A percentile compares a stretch with the other conserved stretches of the same genome.
Evolutionary conservation across 2,113 vertebrate species (phyloP).

Genomic region (Ellobius talpinus): DNA sequence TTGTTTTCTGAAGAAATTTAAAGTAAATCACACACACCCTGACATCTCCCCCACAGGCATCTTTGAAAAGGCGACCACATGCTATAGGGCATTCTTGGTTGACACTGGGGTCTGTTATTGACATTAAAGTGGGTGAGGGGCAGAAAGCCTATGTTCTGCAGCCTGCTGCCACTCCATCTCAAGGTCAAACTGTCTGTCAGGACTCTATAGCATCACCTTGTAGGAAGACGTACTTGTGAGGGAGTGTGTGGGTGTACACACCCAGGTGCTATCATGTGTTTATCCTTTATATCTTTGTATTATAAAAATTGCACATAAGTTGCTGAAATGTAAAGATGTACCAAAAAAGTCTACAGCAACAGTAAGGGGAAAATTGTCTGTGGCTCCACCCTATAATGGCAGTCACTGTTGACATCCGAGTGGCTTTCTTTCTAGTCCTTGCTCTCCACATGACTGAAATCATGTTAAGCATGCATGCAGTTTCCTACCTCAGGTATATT

Average conservation of each 20-base stretch:
- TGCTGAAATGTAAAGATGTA: neutral
- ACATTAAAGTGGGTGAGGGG: neutral
- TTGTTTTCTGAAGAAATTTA: constrained; percentile 38
- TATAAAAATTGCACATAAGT: constrained; percentile 45
- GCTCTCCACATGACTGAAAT: neutral
- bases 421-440: neutral
- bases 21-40: constrained; percentile 61
- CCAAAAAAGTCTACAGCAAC: neutral
- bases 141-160: neutral
- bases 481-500: neutral
- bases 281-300: constrained; percentile 10
- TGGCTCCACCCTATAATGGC: neutral
- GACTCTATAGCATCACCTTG: neutral
- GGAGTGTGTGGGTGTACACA: neutral
- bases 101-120: neutral
- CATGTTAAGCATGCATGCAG: neutral
- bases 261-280: neutral
- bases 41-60: constrained; percentile 50
- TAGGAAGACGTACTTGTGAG: neutral
- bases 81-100: neutral
- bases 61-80: constrained; percentile 21
- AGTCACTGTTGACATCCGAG: neutral
- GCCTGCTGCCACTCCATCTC: neutral
- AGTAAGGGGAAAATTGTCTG: neutral
- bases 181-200: neutral